Percentiles rank a stretch among this genome's conserved stretches.
Evolutionary conservation across 2,888 invertebrate genomes (phyloP).

Genomic region (Oithona nana): DNA sequence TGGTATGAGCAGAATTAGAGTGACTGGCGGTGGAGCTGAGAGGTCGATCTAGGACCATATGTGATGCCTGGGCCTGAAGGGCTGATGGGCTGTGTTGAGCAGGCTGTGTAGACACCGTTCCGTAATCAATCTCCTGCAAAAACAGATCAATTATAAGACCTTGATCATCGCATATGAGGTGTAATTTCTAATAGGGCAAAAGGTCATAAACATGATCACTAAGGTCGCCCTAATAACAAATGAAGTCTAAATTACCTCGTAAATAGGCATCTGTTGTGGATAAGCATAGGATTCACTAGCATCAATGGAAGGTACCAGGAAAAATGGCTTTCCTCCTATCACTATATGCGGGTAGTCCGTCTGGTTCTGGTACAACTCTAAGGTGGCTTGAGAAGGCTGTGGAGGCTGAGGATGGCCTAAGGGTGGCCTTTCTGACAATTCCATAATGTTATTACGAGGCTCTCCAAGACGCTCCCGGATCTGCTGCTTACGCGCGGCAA

Average conservation of each 20-base stretch:
- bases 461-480: neutral
- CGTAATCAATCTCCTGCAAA: constrained; percentile 1
- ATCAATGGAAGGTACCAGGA: neutral
- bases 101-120: neutral
- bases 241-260: no score
- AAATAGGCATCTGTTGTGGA: constrained; percentile 1
- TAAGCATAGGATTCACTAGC: neutral
- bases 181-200: no score
- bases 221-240: no score
- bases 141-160: no score
- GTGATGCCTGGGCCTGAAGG: no score
- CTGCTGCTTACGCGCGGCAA: neutral
- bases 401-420: no score
- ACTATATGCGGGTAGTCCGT: constrained; percentile 5
- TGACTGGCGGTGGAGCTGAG: neutral
- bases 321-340: constrained; percentile 9
- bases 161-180: no score
- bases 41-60: neutral
- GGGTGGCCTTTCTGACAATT: constrained; percentile 7
- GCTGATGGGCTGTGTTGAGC: no score
- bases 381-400: neutral
- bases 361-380: neutral
- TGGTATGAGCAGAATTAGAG: neutral
- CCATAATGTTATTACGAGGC: neutral
- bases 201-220: no score